Evolutionary conservation across 2,888 invertebrate genomes (phyloP).

Genomic region (Pseudococcus jackbeardsleyi): DNA sequence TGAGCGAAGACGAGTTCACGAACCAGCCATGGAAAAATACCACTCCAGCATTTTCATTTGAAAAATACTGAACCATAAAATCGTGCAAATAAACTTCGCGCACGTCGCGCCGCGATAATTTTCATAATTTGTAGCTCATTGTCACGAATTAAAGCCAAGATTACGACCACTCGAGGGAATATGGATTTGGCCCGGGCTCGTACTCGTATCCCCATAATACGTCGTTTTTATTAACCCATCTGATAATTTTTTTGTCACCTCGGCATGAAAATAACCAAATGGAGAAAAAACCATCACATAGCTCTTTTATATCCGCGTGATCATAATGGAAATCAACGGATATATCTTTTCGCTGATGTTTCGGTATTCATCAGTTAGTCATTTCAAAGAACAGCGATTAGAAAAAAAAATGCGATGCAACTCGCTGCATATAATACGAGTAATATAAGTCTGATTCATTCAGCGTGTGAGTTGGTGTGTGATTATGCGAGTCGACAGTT

Average conservation of each 20-base stretch:
- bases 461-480: too few relatives aligned
- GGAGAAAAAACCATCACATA: background rate
- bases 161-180: background rate
- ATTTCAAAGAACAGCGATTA: background rate
- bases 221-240: background rate
- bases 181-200: background rate
- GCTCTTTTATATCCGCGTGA: background rate
- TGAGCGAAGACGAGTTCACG: background rate
- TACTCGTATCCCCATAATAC: background rate
- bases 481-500: background rate
- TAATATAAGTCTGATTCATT: too few relatives aligned
- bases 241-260: background rate
- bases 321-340: background rate
- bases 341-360: background rate
- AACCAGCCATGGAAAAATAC: background rate
- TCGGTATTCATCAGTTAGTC: background rate
- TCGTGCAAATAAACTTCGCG: background rate
- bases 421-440: background rate
- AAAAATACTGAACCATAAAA: background rate
- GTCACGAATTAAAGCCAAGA: background rate
- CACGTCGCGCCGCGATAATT: background rate
- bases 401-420: background rate
- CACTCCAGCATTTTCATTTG: background rate
- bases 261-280: background rate
- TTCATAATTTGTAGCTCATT: background rate